Evolutionary conservation across 2,888 invertebrate genomes (phyloP), one percentile per base, ranked within the genome.

Genomic region (Agrilus biguttatus): DNA sequence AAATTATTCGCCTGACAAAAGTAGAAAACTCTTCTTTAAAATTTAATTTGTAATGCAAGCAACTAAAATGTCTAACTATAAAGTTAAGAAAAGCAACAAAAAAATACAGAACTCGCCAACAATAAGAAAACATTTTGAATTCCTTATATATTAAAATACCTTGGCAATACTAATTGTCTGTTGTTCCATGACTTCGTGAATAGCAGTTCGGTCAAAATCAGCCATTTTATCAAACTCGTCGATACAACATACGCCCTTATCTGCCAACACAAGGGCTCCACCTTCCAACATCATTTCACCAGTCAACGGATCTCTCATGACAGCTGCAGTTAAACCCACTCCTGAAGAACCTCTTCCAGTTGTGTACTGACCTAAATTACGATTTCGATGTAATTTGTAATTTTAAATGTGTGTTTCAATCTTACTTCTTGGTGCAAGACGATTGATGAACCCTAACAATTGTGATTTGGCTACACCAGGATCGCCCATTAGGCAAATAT

Each of bases 181-280:
- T 60, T 99, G 98, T 69, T 98, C 98, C 93, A 93, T 93, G 35
- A 95, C 95, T 71, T 96, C 95, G 65, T 96, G 95, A 53, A 96
- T 93, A 43, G 95, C 90, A 1, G 92, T 92, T 58, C 95, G 77
- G 68, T 98, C 97, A 36, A 70, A 67, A 51, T 98, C 97, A 39
- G 92, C 88, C 97, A 98, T 96, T 71, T 98, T 99, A 70, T 99
- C 98, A 66, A 99, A 99, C 71, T 99, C 98, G 65, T 99, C 98
- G 63, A 99, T 98, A 67, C 97, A 98, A 66, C 98, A 98, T 44
- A 95, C 86, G 41, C 96, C 96, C 61, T 90, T 86, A 69, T 97
- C 96, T 1, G 96, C 95, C 50, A 97, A 67, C 33, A 97, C 97
- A 32, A 99, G 69, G 10, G 98, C 95, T 7, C 98, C 98, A 34